These are phyloP conservation scores for Sylvicapra grimmia DNA, from an alignment of 2,113 vertebrate genomes.

Conservation along the genomic window DNA sequence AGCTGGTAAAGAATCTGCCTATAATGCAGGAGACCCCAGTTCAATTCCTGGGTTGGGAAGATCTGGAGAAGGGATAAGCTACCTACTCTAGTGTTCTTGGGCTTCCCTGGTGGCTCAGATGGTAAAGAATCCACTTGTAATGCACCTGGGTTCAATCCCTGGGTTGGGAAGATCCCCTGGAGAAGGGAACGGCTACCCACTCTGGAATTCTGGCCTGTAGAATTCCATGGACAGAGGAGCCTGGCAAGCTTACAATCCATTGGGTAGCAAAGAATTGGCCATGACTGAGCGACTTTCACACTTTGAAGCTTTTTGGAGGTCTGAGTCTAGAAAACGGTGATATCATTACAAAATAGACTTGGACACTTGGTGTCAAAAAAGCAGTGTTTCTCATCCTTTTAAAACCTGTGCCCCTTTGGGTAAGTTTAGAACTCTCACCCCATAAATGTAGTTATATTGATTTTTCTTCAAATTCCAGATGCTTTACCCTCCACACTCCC, in stretches of 20 bases:
- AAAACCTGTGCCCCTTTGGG: background rate
- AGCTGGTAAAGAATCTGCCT: background rate
- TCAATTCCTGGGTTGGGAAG: background rate
- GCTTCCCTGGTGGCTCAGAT: background rate
- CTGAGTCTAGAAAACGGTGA: background rate
- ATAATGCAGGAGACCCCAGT: background rate
- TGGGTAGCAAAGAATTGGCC: background rate
- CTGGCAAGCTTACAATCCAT: background rate
- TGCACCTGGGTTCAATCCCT: background rate
- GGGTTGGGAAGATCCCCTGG: background rate
- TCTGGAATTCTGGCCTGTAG: background rate
- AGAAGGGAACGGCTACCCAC: background rate
- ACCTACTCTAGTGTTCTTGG: background rate
- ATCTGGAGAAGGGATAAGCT: background rate
- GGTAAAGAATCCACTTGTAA: background rate
- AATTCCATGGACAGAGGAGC: background rate
- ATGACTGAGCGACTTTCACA: background rate
- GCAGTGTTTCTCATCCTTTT: background rate
- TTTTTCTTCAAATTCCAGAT: background rate
- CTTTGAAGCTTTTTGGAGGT: background rate
- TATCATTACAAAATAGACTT: background rate
- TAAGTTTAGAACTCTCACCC: background rate
- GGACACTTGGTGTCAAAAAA: background rate
- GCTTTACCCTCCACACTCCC: background rate
- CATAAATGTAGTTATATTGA: background rate